Evolutionary conservation across 2,797 vertebrate genomes (phyloP).

Genomic region (Hybognathus amarus): DNA sequence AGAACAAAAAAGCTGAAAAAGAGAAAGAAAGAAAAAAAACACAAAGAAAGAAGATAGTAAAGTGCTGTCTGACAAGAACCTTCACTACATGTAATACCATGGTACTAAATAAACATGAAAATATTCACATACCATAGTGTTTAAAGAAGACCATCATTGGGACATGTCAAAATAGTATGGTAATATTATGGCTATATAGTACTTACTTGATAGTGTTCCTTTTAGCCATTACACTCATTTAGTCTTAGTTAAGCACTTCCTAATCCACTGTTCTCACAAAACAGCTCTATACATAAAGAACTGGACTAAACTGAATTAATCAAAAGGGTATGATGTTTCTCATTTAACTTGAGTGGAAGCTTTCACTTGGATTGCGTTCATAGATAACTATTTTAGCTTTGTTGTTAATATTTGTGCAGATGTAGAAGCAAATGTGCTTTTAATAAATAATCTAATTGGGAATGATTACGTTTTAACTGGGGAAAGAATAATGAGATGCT

Average conservation of each 20-base stretch:
- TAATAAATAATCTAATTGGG: constrained; percentile 19
- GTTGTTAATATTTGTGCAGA: constrained; percentile 28
- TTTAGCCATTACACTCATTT: no score
- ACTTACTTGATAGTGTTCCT: no score
- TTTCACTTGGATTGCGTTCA: neutral
- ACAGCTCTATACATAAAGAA: constrained; percentile 15
- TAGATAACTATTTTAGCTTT: constrained; percentile 12
- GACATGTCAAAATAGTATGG: neutral
- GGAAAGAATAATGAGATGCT: neutral
- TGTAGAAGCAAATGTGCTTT: constrained; percentile 19
- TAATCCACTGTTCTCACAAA: neutral
- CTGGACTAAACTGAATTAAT: neutral
- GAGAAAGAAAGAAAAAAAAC: neutral
- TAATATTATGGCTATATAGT: no score
- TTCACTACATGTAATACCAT: neutral
- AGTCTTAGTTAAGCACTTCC: neutral
- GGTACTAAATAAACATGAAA: neutral
- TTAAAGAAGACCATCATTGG: neutral
- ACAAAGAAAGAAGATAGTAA: neutral
- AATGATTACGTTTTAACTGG: neutral
- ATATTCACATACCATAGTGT: neutral
- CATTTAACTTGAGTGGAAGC: constrained; percentile 2
- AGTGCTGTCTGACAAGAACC: neutral
- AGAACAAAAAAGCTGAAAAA: constrained; percentile 3
- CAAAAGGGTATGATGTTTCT: neutral